phyloP scores from a whole-genome alignment of 2,113 vertebrate species.

The Colaptes auratus region DNA sequence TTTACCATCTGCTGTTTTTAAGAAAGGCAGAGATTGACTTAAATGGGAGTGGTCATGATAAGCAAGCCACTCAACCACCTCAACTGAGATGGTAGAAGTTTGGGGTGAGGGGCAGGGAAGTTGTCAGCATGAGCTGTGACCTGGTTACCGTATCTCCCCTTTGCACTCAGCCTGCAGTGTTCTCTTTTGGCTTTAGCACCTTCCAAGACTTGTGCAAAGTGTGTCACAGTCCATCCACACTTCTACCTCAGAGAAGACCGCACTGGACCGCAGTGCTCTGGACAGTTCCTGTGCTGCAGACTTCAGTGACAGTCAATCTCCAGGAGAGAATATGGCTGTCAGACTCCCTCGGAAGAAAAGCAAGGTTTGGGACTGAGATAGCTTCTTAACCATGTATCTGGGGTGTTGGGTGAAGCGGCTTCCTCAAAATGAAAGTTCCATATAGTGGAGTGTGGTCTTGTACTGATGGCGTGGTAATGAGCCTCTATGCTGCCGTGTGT shows the following conservation, averaged over 20 bases:
- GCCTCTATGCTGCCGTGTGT: neutral
- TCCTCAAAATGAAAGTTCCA: rapidly evolving
- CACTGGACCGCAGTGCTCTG: conserved; percentile 63
- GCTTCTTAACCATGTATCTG: neutral
- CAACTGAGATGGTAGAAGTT: neutral
- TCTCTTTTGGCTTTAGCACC: conserved; percentile 70
- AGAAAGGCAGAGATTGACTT: neutral
- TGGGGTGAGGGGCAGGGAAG: neutral
- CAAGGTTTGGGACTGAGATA: conserved; percentile 64
- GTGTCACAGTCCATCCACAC: conserved; percentile 62
- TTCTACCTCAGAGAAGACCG: conserved; percentile 49
- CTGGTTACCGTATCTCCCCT: neutral
- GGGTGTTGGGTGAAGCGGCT: neutral
- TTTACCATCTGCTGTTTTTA: neutral
- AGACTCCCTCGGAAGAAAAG: conserved; percentile 75
- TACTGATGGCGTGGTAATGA: neutral
- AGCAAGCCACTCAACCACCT: neutral
- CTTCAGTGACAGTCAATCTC: conserved; percentile 85
- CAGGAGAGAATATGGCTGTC: conserved; percentile 65
- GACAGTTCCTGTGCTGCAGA: conserved; percentile 88
- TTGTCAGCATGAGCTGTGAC: neutral
- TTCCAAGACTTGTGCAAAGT: conserved; percentile 71
- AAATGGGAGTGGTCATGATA: neutral
- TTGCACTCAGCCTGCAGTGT: neutral
- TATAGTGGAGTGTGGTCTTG: neutral